Percentiles rank a stretch among this genome's conserved stretches.
Evolutionary conservation across 2,888 invertebrate genomes (phyloP).

Genomic region (Alloscopus bannaensis): DNA sequence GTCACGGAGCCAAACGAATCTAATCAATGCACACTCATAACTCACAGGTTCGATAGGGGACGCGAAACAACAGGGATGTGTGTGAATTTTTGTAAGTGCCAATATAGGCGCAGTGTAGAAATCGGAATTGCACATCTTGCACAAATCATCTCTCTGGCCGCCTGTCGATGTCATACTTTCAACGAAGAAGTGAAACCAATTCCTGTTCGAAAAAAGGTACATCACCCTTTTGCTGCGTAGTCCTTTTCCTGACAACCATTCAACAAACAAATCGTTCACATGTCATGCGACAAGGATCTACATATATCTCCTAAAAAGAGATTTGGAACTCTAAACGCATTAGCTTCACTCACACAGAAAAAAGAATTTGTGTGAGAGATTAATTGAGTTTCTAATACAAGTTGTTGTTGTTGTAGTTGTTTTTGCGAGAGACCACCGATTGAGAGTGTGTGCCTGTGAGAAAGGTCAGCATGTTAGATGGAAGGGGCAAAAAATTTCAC

Average conservation of each 20-base stretch:
- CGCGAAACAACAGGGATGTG: too few relatives aligned
- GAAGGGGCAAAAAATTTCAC: neutral
- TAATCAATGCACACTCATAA: constrained; percentile 18
- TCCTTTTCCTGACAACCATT: neutral
- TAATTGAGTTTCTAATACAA: constrained; percentile 17
- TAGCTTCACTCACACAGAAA: too few relatives aligned
- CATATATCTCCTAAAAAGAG: too few relatives aligned
- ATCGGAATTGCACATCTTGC: too few relatives aligned
- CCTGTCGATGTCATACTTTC: constrained; percentile 18
- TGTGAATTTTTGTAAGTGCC: too few relatives aligned
- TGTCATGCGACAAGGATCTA: constrained; percentile 14
- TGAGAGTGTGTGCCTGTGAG: constrained; percentile 1
- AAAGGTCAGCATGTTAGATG: constrained; percentile 5
- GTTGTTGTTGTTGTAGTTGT: too few relatives aligned
- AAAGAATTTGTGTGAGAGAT: constrained; percentile 8
- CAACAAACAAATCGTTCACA: neutral
- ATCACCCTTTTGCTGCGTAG: neutral
- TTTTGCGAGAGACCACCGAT: constrained; percentile 5
- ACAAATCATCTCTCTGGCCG: too few relatives aligned
- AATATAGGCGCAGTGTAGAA: too few relatives aligned
- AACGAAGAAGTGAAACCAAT: constrained; percentile 25
- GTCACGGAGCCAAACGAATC: neutral
- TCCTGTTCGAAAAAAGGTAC: constrained; percentile 11
- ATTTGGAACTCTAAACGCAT: constrained; percentile 8
- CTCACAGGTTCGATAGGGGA: neutral